Base-by-base conservation (phyloP, 2,797 vertebrate species). In the Pyrrhura leucotis region DNA sequence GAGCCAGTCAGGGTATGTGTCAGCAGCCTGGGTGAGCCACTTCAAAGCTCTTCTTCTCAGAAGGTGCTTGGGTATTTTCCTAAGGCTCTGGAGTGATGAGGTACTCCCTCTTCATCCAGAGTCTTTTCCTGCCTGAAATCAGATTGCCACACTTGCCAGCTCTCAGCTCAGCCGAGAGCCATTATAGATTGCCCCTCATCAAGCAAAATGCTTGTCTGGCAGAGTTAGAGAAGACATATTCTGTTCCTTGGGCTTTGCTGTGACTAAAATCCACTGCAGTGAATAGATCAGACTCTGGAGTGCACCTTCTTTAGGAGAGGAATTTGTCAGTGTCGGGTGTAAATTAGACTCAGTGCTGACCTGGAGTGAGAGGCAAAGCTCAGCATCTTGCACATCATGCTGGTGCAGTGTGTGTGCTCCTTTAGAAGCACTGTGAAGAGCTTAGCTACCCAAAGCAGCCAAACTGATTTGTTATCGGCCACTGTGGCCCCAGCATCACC, bases 131-230 rank as follows among this genome's bases (percentile, higher is more conserved):
- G 35, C 51, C 67, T 94, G 84, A 89, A 85, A 76, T 90, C 78
- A 73, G 47, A 63, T 84, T 80, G 76, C 79, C 48, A 37, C 37
- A 20, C 59, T 93, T 94, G 50, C 80, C 0, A 2, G 23, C 66
- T 66, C 66, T 93, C 7, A 5, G 22, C 35, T 90, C 23, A 37
- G 48, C 66, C 9, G 12, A 89, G 58, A 79, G 14, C 77, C 62
- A 45, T 91, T 89, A 85, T 86, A 88, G 88, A 94, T 75, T 87
- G n/a, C 39, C 88, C 84, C 77, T 82, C 92, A 65, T 82, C 81
- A 84, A 94, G 47, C 76, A 96, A 90, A 96, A 91, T 56, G 59
- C 89, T 89, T 88, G 29, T 89, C 93, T 97, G 67, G 84, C 66
- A 86, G 85, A 90, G 63, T 80, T 78, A 75, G 89, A 92, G 90